Percentiles rank a stretch among this genome's conserved stretches.
Evolutionary conservation across 30 jellyfish, hydroid and myxozoan species (phyloP).

Genomic region (Haliclystus octoradiatus): DNA sequence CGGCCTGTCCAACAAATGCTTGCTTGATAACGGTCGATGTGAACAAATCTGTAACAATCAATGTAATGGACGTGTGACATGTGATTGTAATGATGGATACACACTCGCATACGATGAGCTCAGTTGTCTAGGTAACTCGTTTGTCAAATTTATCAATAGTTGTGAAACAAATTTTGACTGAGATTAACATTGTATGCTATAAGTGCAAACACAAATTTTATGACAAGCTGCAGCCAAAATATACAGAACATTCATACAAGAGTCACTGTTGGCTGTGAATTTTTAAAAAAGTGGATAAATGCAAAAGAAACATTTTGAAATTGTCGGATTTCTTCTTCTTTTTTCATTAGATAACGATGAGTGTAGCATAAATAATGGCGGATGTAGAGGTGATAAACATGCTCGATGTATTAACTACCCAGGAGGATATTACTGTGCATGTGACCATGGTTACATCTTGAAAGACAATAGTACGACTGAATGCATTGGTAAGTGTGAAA

Average conservation of each 20-base stretch:
- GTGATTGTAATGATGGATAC: conserved; percentile 82
- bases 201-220: too few relatives aligned
- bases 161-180: too few relatives aligned
- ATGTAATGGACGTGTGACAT: conserved; percentile 61
- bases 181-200: too few relatives aligned
- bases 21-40: conserved; percentile 91
- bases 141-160: too few relatives aligned
- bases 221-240: too few relatives aligned
- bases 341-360: conserved; percentile 51
- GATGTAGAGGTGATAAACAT: conserved; percentile 72
- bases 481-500: conserved; percentile 88
- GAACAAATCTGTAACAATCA: conserved; percentile 75
- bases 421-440: conserved; percentile 72
- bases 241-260: too few relatives aligned
- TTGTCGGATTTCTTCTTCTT: not conserved
- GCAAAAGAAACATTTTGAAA: too few relatives aligned
- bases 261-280: too few relatives aligned
- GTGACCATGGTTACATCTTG: conserved; percentile 57
- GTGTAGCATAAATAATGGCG: conserved; percentile 78
- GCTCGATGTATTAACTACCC: conserved; percentile 75
- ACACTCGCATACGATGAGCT: conserved; percentile 79
- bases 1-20: conserved; percentile 86
- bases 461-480: conserved; percentile 75
- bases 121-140: conserved; percentile 72
- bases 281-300: too few relatives aligned